phyloP scores from a whole-genome alignment of 2,888 invertebrate species.

The Thera obeliscata region DNA sequence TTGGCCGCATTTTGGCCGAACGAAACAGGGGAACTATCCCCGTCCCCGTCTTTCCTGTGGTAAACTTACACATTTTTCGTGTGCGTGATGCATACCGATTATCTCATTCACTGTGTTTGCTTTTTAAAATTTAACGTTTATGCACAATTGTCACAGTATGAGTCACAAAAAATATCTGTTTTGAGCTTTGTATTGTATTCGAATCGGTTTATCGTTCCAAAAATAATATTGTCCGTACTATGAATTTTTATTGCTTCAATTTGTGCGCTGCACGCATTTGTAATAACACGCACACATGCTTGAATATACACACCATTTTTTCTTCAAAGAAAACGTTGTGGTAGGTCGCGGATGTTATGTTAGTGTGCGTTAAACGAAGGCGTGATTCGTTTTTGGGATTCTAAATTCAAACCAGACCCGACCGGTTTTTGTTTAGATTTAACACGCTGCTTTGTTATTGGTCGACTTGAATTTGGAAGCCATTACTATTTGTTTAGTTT shows the following conservation, averaged over 20 bases:
- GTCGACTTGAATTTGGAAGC: conserved; percentile 35
- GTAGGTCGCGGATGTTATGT: conserved; percentile 65
- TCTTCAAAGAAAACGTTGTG: conserved; percentile 56
- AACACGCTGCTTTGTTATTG: conserved; percentile 46
- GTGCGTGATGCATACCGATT: conserved; percentile 81
- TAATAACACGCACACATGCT: conserved; percentile 32
- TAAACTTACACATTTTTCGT: conserved; percentile 70
- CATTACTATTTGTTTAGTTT: conserved; percentile 35
- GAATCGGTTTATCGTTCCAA: conserved; percentile 61
- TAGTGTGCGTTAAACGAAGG: conserved; percentile 49
- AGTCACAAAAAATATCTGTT: conserved; percentile 75
- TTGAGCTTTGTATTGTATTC: conserved; percentile 64
- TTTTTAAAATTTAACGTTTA: conserved; percentile 70
- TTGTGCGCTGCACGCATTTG: conserved; percentile 48
- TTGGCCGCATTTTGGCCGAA: conserved; percentile 80
- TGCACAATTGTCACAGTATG: conserved; percentile 65
- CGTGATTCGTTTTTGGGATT: conserved; percentile 70
- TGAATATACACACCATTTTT: conserved; percentile 36
- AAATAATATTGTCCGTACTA: conserved; percentile 61
- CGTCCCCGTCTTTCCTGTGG: conserved; percentile 62
- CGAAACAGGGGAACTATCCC: conserved; percentile 67
- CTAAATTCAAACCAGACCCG: conserved; percentile 66
- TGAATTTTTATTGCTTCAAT: conserved; percentile 67
- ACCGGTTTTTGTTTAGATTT: conserved; percentile 50
- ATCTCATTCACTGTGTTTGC: conserved; percentile 70